A percentile compares a stretch with the other conserved stretches of the same genome.
Conservation (phyloP, 2,888 invertebrate species). For the Ommatoiulus sabulosus region DNA sequence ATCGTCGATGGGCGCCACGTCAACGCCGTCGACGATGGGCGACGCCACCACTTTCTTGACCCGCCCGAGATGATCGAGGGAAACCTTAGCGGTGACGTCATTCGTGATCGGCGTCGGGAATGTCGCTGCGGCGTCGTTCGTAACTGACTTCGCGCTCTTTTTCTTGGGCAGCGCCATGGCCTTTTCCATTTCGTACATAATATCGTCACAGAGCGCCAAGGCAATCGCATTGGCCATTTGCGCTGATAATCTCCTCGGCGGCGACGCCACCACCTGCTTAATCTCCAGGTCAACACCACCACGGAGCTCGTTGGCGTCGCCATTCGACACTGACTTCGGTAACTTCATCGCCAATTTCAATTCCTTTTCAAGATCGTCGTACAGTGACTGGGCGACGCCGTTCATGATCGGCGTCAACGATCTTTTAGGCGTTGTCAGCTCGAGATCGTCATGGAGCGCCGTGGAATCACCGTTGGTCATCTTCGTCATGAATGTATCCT, state of each 20-base stretch:
- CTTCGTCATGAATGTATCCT: not conserved
- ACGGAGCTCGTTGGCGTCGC: not conserved
- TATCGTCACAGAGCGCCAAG: not conserved
- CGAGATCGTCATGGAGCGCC: not conserved
- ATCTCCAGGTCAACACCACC: not conserved
- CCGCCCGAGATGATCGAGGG: not conserved
- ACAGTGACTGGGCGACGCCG: not conserved
- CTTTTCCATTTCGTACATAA: not conserved
- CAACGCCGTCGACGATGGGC: not conserved
- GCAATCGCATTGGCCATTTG: constrained; percentile 1
- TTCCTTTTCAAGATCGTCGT: not conserved
- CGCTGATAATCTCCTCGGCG: not conserved
- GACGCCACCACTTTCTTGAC: not conserved
- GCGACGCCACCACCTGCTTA: not conserved
- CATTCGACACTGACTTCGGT: not conserved
- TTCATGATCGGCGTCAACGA: not conserved
- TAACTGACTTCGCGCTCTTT: not conserved
- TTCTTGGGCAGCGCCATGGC: not conserved
- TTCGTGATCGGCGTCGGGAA: not conserved
- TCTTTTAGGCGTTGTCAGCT: not conserved
- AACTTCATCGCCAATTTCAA: not conserved
- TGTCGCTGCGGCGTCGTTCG: not conserved
- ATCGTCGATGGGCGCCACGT: not conserved
- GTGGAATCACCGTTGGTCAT: not conserved
- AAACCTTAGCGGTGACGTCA: not conserved